Conservation (phyloP, 2,797 vertebrate species). For the Enteromius argenteus region DNA sequence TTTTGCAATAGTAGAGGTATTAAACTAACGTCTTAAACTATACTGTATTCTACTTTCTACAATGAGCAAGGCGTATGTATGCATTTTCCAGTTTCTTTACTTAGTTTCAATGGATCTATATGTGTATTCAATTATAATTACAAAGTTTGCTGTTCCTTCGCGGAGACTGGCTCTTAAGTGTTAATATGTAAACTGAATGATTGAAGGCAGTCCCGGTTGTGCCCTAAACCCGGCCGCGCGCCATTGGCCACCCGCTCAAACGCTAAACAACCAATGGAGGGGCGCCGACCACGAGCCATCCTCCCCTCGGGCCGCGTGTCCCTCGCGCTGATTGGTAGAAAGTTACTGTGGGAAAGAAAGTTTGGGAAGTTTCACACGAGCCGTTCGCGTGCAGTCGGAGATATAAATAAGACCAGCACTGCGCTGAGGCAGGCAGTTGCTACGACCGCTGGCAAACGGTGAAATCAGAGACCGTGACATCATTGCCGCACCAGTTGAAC, state of each 20-base stretch:
- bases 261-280: conserved; percentile 91
- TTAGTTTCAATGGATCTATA: conserved; percentile 30
- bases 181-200: conserved; percentile 84
- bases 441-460: conserved; percentile 68
- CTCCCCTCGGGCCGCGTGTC: conserved; percentile 90
- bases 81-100: not conserved
- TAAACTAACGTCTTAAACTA: not conserved
- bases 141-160: conserved; percentile 30
- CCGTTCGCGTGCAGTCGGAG: conserved; percentile 95
- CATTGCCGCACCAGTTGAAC: conserved; percentile 68
- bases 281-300: conserved; percentile 94
- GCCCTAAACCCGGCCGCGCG: conserved; percentile 84
- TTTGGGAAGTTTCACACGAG: conserved; percentile 99
- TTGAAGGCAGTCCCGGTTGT: conserved; percentile 85
- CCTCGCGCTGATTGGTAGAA: conserved; percentile 92
- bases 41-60: not conserved
- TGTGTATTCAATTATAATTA: conserved; percentile 42
- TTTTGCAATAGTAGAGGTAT: not conserved
- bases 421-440: conserved; percentile 72
- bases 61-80: not conserved
- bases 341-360: conserved; percentile 99
- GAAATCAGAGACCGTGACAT: conserved; percentile 61
- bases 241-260: conserved; percentile 89
- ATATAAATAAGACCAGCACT: conserved; percentile 92
- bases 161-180: conserved; percentile 74